These are phyloP conservation scores for Cepaea nemoralis DNA, from an alignment of 1,140 invertebrate genomes.

Conservation along the genomic window DNA sequence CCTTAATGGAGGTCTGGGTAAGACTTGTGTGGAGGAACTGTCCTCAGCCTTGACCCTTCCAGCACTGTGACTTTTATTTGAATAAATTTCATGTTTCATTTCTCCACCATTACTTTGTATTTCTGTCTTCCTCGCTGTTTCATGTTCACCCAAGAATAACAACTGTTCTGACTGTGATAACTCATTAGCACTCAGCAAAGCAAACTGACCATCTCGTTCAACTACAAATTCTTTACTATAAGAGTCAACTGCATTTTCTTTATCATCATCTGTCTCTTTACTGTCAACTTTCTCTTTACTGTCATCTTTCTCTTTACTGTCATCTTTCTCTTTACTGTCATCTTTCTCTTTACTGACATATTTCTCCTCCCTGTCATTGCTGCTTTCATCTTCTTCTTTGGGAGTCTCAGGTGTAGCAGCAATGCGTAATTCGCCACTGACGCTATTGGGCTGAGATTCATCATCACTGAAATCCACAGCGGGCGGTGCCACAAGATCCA, in stretches of 20 bases:
- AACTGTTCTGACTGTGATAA: conserved; percentile 50
- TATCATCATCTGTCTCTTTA: conserved; percentile 20
- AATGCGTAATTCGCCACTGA: background rate
- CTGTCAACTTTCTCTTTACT: background rate
- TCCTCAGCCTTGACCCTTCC: background rate
- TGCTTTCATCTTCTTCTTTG: background rate
- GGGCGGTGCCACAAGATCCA: conserved; percentile 65
- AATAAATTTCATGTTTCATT: background rate
- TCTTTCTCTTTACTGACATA: background rate
- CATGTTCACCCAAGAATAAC: conserved; percentile 33
- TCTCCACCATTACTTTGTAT: conserved; percentile 25
- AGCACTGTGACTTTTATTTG: background rate
- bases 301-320: background rate
- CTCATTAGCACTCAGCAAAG: conserved; percentile 62
- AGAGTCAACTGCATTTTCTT: conserved; percentile 39
- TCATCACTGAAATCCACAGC: conserved; percentile 60
- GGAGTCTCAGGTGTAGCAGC: background rate
- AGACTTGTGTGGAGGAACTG: background rate
- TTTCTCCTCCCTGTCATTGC: background rate
- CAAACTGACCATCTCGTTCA: conserved; percentile 69
- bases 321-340: background rate
- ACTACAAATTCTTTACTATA: conserved; percentile 51
- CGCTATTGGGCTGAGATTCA: conserved; percentile 43
- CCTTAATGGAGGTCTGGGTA: conserved; percentile 57
- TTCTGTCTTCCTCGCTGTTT: conserved; percentile 1